phyloP scores from a whole-genome alignment of 1,140 invertebrate genomes.

The Sarcophaga peregrina region DNA sequence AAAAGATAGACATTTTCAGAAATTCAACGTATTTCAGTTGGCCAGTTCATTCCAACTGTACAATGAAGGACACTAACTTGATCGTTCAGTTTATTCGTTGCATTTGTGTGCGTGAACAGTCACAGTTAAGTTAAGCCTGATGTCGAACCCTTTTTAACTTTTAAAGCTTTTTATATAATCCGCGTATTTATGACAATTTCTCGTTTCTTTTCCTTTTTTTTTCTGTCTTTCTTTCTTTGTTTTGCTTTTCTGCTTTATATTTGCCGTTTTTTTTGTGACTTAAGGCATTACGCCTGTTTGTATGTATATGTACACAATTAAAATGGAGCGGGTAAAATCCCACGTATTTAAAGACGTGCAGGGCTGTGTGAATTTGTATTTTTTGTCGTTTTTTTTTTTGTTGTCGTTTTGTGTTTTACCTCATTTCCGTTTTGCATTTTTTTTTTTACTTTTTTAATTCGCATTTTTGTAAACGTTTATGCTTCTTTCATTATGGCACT shows the following conservation, averaged over 20 bases:
- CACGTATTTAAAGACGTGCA: too few relatives aligned
- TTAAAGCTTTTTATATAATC: conserved; percentile 18
- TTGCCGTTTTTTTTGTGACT: not conserved
- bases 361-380: too few relatives aligned
- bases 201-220: not conserved
- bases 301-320: conserved; percentile 4
- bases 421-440: not conserved
- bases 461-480: not conserved
- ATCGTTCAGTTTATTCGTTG: too few relatives aligned
- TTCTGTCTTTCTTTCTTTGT: not conserved
- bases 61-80: too few relatives aligned
- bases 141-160: conserved; percentile 35
- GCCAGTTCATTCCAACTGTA: too few relatives aligned
- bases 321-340: too few relatives aligned
- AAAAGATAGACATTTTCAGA: too few relatives aligned
- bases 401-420: not conserved
- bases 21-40: too few relatives aligned
- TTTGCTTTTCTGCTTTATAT: not conserved
- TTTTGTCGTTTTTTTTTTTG: too few relatives aligned
- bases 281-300: conserved; percentile 1
- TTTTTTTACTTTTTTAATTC: not conserved
- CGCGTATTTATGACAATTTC: conserved; percentile 10
- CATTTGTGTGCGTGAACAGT: not conserved
- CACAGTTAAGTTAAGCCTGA: not conserved
- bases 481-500: conserved; percentile 20